Percentiles rank a stretch among this genome's conserved stretches.
phyloP scores from a whole-genome alignment of 2,888 invertebrate species.

The Ypsolopha sequella region DNA sequence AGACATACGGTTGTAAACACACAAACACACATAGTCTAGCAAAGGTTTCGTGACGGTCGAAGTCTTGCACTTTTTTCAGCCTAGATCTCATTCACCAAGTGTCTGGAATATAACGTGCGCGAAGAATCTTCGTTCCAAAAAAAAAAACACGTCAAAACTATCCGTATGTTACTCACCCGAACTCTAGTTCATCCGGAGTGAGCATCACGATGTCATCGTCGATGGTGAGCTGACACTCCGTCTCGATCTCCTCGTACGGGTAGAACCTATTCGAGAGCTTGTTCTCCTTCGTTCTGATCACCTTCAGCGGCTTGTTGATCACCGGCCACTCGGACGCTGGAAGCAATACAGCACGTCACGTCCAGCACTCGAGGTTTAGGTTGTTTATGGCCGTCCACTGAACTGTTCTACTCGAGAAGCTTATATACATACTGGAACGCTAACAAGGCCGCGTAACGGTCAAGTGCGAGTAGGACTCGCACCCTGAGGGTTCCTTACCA shows the following conservation, averaged over 20 bases:
- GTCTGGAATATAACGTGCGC: not conserved
- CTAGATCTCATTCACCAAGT: too few species aligned
- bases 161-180: slow-evolving; percentile 76
- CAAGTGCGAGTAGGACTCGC: too few species aligned
- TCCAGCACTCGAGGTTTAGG: not conserved
- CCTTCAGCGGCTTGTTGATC: slow-evolving; percentile 88
- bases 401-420: too few species aligned
- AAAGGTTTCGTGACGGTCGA: too few species aligned
- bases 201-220: slow-evolving; percentile 98
- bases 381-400: too few species aligned
- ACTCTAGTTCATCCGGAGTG: slow-evolving; percentile 95
- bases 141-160: not conserved
- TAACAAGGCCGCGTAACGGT: too few species aligned
- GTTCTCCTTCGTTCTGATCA: slow-evolving; percentile 91
- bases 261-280: slow-evolving; percentile 96
- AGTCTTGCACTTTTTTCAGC: too few species aligned
- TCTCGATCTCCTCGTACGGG: slow-evolving; percentile 96
- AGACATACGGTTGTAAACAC: too few species aligned
- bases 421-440: too few species aligned
- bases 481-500: too few species aligned
- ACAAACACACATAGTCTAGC: too few species aligned
- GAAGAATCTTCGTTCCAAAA: not conserved
- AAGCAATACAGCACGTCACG: slow-evolving; percentile 20
- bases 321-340: slow-evolving; percentile 90
- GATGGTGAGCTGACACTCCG: slow-evolving; percentile 94